A percentile compares a stretch with the other conserved stretches of the same genome.
These are phyloP conservation scores for Bombus polaris DNA, from an alignment of 1,140 invertebrate species.

Conservation along the genomic window DNA sequence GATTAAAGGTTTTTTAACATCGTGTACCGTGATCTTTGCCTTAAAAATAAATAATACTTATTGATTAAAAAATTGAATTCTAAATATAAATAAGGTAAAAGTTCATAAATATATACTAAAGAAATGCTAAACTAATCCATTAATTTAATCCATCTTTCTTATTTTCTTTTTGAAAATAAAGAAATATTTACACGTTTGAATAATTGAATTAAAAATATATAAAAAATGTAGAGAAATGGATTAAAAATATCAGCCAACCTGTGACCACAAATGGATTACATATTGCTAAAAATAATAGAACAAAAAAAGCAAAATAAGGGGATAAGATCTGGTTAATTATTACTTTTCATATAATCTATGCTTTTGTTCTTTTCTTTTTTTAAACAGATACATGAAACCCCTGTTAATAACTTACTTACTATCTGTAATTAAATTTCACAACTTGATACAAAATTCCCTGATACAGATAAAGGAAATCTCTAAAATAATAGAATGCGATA, in stretches of 20 bases:
- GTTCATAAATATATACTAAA: neutral
- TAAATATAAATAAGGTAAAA: neutral
- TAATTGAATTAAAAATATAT: neutral
- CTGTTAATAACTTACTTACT: conserved; percentile 6
- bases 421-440: neutral
- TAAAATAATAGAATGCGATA: conserved; percentile 39
- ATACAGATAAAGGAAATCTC: conserved; percentile 20
- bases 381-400: neutral
- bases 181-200: neutral
- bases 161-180: neutral
- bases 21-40: neutral
- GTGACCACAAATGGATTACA: neutral
- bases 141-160: neutral
- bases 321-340: neutral
- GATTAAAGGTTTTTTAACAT: neutral
- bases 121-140: too few relatives aligned
- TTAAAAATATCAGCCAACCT: neutral
- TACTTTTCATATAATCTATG: conserved; percentile 4
- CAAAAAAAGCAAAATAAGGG: neutral
- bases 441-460: neutral
- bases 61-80: neutral
- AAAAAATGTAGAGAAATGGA: neutral
- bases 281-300: neutral
- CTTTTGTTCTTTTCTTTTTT: neutral
- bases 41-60: neutral